Percentiles rank a stretch among this genome's conserved stretches.
phyloP scores from a whole-genome alignment of 2,797 vertebrate genomes.

The Scolopax rusticola region DNA sequence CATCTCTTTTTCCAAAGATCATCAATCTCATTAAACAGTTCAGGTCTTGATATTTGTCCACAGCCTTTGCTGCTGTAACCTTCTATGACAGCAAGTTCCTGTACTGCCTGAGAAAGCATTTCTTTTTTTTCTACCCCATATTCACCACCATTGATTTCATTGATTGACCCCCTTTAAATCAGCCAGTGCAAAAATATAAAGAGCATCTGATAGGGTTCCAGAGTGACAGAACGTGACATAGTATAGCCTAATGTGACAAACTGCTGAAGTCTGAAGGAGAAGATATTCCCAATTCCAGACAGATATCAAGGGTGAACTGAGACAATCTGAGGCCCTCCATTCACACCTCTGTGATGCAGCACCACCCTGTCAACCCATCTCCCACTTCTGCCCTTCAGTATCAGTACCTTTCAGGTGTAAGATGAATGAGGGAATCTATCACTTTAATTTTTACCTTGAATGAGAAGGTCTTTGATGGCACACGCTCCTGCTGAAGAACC shows the following conservation, averaged over 20 bases:
- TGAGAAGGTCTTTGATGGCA: not conserved
- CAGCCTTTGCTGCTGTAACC: not conserved
- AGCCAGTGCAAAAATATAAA: conserved; percentile 5
- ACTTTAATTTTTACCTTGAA: not conserved
- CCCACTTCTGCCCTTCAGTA: not conserved
- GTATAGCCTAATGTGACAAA: not conserved
- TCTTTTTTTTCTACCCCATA: conserved; percentile 15
- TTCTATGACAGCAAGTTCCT: not conserved
- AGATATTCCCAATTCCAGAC: not conserved
- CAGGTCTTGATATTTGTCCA: not conserved
- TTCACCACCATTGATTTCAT: conserved; percentile 42
- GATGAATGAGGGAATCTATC: not conserved
- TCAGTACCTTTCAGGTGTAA: not conserved
- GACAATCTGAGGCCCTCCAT: not conserved
- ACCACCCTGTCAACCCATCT: not conserved
- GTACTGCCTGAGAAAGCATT: not conserved
- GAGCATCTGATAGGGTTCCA: not conserved
- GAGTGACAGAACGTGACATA: not conserved
- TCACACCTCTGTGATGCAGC: not conserved
- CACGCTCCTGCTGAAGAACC: not conserved
- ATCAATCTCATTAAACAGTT: not conserved
- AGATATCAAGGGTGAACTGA: not conserved
- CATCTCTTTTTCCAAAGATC: not conserved
- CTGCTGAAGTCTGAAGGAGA: not conserved
- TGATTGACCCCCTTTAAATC: conserved; percentile 41